These are phyloP conservation scores for Stictonetta naevosa DNA, from an alignment of 2,113 vertebrate genomes.

Conservation along the genomic window DNA sequence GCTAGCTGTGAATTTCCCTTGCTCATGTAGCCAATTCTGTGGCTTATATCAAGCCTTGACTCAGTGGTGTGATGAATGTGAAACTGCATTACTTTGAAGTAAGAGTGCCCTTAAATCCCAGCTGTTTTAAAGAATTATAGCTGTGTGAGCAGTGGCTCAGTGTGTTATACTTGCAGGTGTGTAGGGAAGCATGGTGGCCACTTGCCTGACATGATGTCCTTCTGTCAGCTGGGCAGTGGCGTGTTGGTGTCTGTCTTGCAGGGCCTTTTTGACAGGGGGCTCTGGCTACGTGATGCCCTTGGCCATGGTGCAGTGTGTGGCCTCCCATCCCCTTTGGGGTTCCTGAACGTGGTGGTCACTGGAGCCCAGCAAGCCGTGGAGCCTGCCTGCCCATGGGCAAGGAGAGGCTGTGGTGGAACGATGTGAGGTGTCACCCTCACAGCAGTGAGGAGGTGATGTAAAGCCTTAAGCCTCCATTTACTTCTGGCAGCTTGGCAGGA, in stretches of 20 bases:
- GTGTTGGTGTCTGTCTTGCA: not conserved
- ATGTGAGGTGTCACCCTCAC: fast-evolving
- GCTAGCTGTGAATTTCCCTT: not conserved
- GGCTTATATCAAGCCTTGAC: not conserved
- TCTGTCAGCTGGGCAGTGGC: fast-evolving
- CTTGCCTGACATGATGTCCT: not conserved
- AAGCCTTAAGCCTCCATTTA: not conserved
- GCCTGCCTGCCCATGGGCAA: not conserved
- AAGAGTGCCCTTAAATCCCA: not conserved
- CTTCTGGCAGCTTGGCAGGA: fast-evolving
- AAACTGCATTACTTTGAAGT: not conserved
- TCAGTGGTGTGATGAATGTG: not conserved
- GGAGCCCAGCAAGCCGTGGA: not conserved
- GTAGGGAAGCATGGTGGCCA: not conserved
- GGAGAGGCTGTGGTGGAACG: fast-evolving
- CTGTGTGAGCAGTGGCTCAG: not conserved
- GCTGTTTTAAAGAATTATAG: not conserved
- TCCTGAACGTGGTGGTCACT: not conserved
- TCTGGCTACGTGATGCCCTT: fast-evolving
- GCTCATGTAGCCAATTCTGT: not conserved
- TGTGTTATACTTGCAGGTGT: not conserved
- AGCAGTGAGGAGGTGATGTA: fast-evolving
- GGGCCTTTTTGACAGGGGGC: not conserved
- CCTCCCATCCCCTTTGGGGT: not conserved
- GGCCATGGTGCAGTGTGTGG: not conserved